Evolutionary conservation across 2,797 vertebrate genomes (phyloP).

Genomic region (Hapalemur alaotrensis): DNA sequence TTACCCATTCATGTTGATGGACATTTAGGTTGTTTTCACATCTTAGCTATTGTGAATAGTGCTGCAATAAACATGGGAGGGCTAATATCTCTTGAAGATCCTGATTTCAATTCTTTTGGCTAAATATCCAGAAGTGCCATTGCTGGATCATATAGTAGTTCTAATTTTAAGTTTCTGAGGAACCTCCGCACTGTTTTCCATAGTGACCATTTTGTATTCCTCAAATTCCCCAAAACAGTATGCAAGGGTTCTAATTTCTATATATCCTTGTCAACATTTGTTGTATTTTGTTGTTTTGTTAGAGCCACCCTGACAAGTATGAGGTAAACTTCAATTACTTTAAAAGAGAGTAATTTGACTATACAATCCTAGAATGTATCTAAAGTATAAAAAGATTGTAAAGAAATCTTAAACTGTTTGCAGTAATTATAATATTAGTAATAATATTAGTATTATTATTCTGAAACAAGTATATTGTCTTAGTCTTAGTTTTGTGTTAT

Average conservation of each 20-base stretch:
- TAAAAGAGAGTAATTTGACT: neutral
- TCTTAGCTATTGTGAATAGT: neutral
- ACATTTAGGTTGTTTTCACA: neutral
- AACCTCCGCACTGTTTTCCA: neutral
- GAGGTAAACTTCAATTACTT: neutral
- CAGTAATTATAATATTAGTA: neutral
- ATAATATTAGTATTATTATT: neutral
- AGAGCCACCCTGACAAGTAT: neutral
- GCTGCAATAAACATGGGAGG: neutral
- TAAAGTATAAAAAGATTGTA: neutral
- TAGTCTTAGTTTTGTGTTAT: neutral
- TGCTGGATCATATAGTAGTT: no score
- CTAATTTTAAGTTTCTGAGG: neutral
- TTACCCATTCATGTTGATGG: neutral
- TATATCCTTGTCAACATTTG: neutral
- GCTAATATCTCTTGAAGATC: neutral
- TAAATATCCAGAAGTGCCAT: neutral
- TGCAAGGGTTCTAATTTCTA: neutral
- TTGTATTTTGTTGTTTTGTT: neutral
- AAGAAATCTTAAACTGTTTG: conserved; percentile 1
- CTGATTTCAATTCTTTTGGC: neutral
- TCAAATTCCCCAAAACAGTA: neutral
- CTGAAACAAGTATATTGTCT: neutral
- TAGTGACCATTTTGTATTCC: neutral
- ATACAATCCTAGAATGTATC: neutral